phyloP scores from a whole-genome alignment of 2,797 vertebrate genomes.

The Dicrostonyx torquatus region DNA sequence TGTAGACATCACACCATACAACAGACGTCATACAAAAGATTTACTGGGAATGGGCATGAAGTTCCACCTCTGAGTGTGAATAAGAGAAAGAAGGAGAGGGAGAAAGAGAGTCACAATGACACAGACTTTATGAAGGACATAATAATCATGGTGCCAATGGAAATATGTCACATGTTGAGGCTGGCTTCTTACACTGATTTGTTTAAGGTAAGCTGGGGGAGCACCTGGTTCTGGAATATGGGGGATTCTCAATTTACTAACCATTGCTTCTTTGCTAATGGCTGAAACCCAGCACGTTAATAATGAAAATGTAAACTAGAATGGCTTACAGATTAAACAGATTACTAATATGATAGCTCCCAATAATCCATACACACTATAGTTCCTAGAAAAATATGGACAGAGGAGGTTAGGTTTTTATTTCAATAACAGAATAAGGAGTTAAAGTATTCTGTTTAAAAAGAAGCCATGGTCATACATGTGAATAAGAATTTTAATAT shows the following conservation, averaged over 20 bases:
- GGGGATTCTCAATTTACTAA: background rate
- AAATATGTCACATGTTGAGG: background rate
- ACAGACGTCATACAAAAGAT: background rate
- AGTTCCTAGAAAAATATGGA: background rate
- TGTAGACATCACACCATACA: background rate
- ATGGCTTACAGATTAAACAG: background rate
- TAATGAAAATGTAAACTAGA: background rate
- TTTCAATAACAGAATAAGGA: background rate
- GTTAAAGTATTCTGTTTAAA: background rate
- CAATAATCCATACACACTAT: background rate
- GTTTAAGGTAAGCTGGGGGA: background rate
- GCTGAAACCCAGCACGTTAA: background rate
- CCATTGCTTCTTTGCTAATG: background rate
- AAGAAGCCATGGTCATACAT: background rate
- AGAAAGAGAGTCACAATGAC: background rate
- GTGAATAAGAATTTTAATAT: slow-evolving; percentile 5
- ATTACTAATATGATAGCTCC: background rate
- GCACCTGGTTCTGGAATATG: background rate
- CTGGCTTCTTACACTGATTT: background rate
- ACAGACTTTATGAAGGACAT: background rate
- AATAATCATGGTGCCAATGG: background rate
- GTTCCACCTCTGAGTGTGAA: background rate
- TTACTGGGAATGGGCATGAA: background rate
- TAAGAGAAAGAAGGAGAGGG: too few species aligned
- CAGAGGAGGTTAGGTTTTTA: background rate